These are phyloP conservation scores for Brachypodius melanocephalos DNA, from an alignment of 2,113 vertebrate species.

Conservation along the genomic window DNA sequence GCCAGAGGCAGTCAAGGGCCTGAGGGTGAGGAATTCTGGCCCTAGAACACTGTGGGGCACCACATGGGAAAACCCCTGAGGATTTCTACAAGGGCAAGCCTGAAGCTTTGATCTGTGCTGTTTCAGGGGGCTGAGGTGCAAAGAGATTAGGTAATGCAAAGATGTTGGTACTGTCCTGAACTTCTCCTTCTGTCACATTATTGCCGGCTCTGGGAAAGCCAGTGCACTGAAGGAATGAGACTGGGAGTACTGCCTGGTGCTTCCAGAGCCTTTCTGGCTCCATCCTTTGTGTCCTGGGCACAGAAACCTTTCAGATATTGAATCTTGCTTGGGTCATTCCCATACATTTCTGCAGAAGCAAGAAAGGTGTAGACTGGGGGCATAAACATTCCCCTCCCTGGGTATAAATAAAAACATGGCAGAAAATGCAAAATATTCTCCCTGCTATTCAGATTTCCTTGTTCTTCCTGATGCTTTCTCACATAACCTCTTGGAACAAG, in stretches of 20 bases:
- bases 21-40: not conserved
- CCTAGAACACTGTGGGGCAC: too few relatives aligned
- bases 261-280: not conserved
- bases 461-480: accelerated
- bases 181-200: not conserved
- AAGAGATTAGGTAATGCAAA: not conserved
- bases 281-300: not conserved
- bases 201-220: not conserved
- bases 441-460: not conserved
- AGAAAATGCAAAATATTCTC: not conserved
- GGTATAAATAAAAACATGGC: not conserved
- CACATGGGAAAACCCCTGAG: not conserved
- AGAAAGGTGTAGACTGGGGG: not conserved
- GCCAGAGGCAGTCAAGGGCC: not conserved
- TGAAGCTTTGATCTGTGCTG: not conserved
- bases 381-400: not conserved
- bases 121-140: not conserved
- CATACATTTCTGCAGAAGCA: not conserved
- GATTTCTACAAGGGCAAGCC: not conserved
- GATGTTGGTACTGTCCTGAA: not conserved
- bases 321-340: not conserved
- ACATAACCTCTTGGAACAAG: not conserved
- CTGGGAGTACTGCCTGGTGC: not conserved
- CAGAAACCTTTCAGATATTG: not conserved
- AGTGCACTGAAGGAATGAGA: not conserved